A percentile compares a stretch with the other conserved stretches of the same genome.
These are phyloP conservation scores for Tetraodon nigroviridis DNA, from an alignment of 2,113 vertebrate species.

Conservation along the genomic window DNA sequence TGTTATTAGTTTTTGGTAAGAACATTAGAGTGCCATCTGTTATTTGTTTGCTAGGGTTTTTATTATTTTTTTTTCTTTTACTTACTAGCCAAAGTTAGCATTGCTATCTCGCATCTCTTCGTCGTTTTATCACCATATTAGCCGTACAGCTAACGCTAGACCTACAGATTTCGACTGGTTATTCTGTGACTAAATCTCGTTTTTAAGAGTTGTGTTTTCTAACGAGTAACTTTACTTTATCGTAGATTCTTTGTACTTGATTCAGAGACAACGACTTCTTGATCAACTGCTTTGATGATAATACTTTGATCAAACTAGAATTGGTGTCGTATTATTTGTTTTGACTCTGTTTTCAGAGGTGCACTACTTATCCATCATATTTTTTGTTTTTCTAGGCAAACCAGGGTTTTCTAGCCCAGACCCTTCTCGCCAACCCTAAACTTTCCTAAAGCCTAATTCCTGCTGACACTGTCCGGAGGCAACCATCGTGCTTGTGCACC, in stretches of 20 bases:
- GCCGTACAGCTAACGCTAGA: conserved; percentile 35
- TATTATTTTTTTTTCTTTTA: neutral
- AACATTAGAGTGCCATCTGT: neutral
- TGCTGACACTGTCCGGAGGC: neutral
- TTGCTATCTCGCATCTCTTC: conserved; percentile 10
- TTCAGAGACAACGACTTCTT: neutral
- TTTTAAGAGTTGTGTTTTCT: neutral
- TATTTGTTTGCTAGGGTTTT: neutral
- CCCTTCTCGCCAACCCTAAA: neutral
- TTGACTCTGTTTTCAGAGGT: neutral
- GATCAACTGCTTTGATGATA: neutral
- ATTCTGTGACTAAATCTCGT: neutral
- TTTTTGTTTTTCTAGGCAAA: neutral
- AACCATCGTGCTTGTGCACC: neutral
- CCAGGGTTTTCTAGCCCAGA: no score
- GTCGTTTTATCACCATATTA: conserved; percentile 25
- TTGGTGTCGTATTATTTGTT: neutral
- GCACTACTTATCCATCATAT: neutral
- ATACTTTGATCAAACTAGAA: neutral
- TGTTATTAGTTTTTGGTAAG: conserved; percentile 40
- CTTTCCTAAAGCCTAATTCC: conserved; percentile 2
- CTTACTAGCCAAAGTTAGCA: conserved; percentile 27
- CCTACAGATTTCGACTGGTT: conserved; percentile 23
- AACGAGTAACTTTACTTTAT: neutral
- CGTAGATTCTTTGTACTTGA: no score